phyloP scores from a whole-genome alignment of 2,113 vertebrate genomes.

The Phalacrocorax brasilianus region DNA sequence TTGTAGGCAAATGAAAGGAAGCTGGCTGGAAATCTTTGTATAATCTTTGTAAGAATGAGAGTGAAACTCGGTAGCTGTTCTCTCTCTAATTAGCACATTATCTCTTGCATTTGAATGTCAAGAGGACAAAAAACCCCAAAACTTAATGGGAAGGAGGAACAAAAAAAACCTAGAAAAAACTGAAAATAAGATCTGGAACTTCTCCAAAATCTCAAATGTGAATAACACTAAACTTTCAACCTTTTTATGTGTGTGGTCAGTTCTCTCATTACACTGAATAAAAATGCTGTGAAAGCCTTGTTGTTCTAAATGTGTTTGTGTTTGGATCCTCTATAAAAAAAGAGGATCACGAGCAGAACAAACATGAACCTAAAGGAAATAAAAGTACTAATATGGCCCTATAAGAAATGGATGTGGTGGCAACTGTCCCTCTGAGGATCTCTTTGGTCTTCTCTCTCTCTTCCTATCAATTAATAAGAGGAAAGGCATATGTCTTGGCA shows the following conservation, averaged over 20 bases:
- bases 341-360: neutral
- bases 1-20: neutral
- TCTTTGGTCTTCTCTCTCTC: neutral
- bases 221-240: neutral
- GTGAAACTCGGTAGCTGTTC: neutral
- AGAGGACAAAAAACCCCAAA: fast-evolving
- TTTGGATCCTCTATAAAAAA: neutral
- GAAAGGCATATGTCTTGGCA: neutral
- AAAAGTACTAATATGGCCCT: neutral
- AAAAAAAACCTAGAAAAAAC: neutral
- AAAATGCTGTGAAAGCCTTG: neutral
- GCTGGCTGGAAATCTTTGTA: neutral
- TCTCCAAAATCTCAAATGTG: neutral
- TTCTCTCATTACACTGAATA: neutral
- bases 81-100: neutral
- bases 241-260: neutral
- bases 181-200: neutral
- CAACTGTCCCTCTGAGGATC: neutral
- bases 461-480: neutral
- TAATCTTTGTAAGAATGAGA: neutral
- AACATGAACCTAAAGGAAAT: neutral
- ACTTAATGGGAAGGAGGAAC: neutral
- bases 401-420: neutral
- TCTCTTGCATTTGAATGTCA: neutral
- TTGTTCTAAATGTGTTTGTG: neutral